Evolutionary conservation across 1,140 invertebrate genomes (phyloP).

Genomic region (Megalopta genalis): DNA sequence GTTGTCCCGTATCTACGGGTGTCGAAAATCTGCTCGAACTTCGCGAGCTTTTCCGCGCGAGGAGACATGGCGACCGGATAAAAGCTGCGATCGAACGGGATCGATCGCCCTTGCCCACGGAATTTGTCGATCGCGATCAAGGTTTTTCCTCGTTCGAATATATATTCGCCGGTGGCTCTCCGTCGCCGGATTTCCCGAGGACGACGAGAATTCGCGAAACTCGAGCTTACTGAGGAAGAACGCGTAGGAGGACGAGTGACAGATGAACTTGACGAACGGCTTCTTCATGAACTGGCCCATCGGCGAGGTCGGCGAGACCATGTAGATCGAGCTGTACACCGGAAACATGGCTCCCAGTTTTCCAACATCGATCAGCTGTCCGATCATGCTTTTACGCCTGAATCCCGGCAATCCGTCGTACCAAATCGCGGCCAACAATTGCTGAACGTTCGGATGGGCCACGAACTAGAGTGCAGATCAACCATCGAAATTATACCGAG

Average conservation of each 20-base stretch:
- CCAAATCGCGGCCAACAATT: slow-evolving; percentile 94
- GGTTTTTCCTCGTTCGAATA: too few species aligned
- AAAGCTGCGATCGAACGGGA: too few species aligned
- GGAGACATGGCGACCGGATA: too few species aligned
- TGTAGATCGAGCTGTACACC: slow-evolving; percentile 90
- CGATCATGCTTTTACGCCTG: slow-evolving; percentile 87
- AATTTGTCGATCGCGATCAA: too few species aligned
- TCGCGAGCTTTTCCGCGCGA: too few species aligned
- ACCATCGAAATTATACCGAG: neutral
- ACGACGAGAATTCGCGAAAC: neutral
- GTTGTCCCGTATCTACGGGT: too few species aligned
- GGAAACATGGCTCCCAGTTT: slow-evolving; percentile 92
- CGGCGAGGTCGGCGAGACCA: slow-evolving; percentile 90
- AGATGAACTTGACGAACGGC: slow-evolving; percentile 97
- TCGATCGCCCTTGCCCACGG: too few species aligned
- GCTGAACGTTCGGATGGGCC: slow-evolving; percentile 95
- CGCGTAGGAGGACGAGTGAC: slow-evolving; percentile 93
- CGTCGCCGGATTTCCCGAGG: neutral
- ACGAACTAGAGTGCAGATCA: slow-evolving; percentile 86
- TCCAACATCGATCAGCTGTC: slow-evolving; percentile 88
- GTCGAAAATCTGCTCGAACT: too few species aligned
- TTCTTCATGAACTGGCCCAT: slow-evolving; percentile 92
- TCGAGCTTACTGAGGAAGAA: slow-evolving; percentile 92
- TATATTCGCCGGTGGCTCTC: too few species aligned
- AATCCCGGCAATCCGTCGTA: slow-evolving; percentile 95